Conservation (phyloP, 2,888 invertebrate species). For the Petrolisthes manimaculis region DNA sequence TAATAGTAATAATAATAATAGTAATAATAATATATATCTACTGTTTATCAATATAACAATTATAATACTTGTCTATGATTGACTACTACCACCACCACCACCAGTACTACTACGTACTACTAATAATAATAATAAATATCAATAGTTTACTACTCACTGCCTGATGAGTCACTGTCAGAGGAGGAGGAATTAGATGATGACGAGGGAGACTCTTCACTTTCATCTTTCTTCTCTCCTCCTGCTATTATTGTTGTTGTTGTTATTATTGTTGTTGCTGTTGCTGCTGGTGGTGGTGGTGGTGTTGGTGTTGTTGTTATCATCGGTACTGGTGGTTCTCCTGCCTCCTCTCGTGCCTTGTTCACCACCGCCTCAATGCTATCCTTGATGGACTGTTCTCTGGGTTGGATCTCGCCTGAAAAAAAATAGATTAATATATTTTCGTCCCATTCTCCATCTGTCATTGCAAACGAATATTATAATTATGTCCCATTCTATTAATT, state of each 20-base stretch:
- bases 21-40: too few relatives aligned
- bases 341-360: constrained; percentile 58
- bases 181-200: constrained; percentile 42
- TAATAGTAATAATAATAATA: too few relatives aligned
- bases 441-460: too few relatives aligned
- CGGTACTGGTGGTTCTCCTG: constrained; percentile 1
- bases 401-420: constrained; percentile 35
- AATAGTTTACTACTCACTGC: constrained; percentile 38
- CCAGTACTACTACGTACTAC: neutral
- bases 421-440: too few relatives aligned
- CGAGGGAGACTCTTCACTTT: constrained; percentile 39
- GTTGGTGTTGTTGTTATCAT: neutral
- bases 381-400: constrained; percentile 49
- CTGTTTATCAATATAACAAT: too few relatives aligned
- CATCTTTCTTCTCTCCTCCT: constrained; percentile 53
- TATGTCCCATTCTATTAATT: too few relatives aligned
- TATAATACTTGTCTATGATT: neutral
- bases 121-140: neutral
- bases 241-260: constrained; percentile 17
- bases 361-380: constrained; percentile 65
- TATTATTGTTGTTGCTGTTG: constrained; percentile 25
- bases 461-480: too few relatives aligned
- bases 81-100: neutral
- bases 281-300: neutral
- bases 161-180: constrained; percentile 56